Evolutionary conservation across 2,888 invertebrate species (phyloP), one percentile per base, ranked within the genome.

Genomic region (Bimastos eiseni): DNA sequence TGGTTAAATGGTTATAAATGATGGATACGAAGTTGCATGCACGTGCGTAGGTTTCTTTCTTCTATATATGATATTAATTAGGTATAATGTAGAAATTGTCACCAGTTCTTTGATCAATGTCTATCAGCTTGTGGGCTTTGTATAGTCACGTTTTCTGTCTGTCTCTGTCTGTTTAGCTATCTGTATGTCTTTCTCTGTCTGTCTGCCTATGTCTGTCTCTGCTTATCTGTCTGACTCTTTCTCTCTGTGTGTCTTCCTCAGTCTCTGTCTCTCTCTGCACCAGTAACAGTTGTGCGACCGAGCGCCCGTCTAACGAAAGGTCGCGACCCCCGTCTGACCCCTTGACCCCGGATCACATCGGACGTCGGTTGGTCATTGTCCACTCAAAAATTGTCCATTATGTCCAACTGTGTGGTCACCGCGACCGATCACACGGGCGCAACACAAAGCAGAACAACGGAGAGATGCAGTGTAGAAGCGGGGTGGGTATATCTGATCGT

Each of bases 281-380:
- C 70, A n/a, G 86, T 86, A 86, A 86, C 86, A 86, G 86, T 37
- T 86, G 86, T 86, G 86, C 36, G 86, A 86, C 33, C 86, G 36
- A 5, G 36, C 86, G 86, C 86, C 86, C 19, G 34, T 36, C 36
- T 86, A 86, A 86, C 36, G 86, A 86, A 86, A 86, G 86, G 86
- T 86, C 86, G 15, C 34, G 86, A 86, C 86, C 86, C 86, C 86
- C 15, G 86, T 37, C 37, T 34, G 37, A 34, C 86, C 86, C 84
- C 36, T 8, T 21, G 37, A 34, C 86, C 86, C 86, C 37, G 36
- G 36, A 34, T 37, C 36, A 0, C 86, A 34, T 86, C 37, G 36
- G 6, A 86, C 86, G 21, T 37, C 37, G 36, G 21, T 17, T 8
- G 86, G 21, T 15, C 36, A 36, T 86, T 86, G 86, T 86, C 34